Evolutionary conservation across 2,113 vertebrate species (phyloP).

Genomic region (Mandrillus leucophaeus): DNA sequence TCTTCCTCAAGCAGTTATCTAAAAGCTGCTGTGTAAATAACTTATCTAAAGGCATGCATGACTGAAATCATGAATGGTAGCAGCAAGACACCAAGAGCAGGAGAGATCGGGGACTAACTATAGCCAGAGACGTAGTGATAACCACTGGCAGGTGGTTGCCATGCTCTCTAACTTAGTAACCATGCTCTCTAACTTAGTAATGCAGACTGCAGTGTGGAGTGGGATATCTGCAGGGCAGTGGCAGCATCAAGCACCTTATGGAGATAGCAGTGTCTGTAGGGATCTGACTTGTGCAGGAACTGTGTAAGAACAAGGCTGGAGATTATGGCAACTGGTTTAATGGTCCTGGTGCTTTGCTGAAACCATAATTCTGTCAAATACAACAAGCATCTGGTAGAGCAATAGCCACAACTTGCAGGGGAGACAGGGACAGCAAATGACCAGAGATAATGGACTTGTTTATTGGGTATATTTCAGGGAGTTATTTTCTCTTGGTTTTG

Average conservation of each 20-base stretch:
- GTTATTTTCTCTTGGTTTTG: background rate
- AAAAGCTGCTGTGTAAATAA: background rate
- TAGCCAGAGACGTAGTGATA: background rate
- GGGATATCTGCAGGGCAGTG: rapidly evolving
- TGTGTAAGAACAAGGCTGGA: background rate
- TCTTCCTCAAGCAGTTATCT: background rate
- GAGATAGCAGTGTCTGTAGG: background rate
- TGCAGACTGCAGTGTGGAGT: too few relatives aligned
- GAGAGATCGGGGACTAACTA: background rate
- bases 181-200: background rate
- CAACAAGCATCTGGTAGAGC: background rate
- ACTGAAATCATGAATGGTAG: background rate
- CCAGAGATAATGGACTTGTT: background rate
- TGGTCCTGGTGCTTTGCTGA: background rate
- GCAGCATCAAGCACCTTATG: background rate
- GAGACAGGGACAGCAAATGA: too few relatives aligned
- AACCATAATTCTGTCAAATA: background rate
- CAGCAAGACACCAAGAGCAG: background rate
- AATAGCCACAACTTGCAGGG: too few relatives aligned
- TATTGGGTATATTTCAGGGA: rapidly evolving
- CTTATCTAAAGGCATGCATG: background rate
- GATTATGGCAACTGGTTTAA: too few relatives aligned
- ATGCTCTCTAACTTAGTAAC: background rate
- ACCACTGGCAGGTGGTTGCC: background rate
- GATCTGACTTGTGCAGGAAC: background rate